Evolutionary conservation across 2,888 invertebrate species (phyloP).

Genomic region (Lepidocyrtinus sp.): DNA sequence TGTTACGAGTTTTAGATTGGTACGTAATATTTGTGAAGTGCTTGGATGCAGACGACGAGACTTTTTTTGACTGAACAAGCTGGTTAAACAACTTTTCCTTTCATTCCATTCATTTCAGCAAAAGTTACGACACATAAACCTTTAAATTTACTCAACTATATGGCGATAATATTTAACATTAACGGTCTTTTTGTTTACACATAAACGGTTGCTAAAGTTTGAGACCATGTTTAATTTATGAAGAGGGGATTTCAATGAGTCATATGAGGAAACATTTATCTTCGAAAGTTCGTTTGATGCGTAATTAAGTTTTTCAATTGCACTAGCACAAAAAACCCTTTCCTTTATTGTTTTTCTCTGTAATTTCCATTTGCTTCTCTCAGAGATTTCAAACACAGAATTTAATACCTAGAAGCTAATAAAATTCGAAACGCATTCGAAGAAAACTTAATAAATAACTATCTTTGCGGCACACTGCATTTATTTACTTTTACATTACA

Average conservation of each 20-base stretch:
- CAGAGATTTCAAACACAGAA: no score
- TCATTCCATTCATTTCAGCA: conserved; percentile 51
- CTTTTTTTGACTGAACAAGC: conserved; percentile 31
- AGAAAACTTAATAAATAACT: no score
- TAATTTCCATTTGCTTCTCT: no score
- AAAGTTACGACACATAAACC: not conserved
- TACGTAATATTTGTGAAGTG: conserved; percentile 3
- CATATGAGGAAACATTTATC: not conserved
- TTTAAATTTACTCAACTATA: not conserved
- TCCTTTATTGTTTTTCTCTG: no score
- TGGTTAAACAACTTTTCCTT: conserved; percentile 62
- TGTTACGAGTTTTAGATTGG: not conserved
- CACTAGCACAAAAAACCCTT: no score
- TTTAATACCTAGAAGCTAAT: no score
- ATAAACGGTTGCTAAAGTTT: not conserved
- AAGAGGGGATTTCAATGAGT: not conserved
- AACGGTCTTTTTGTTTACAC: not conserved
- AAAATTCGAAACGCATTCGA: no score
- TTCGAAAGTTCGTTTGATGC: no score
- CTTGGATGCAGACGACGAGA: conserved; percentile 28
- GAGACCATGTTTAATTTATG: not conserved
- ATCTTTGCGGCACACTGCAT: no score
- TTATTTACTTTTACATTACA: no score
- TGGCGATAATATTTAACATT: not conserved
- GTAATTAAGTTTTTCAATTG: no score